Evolutionary conservation across 2,113 vertebrate genomes (phyloP).

Genomic region (Eretmochelys imbricata): DNA sequence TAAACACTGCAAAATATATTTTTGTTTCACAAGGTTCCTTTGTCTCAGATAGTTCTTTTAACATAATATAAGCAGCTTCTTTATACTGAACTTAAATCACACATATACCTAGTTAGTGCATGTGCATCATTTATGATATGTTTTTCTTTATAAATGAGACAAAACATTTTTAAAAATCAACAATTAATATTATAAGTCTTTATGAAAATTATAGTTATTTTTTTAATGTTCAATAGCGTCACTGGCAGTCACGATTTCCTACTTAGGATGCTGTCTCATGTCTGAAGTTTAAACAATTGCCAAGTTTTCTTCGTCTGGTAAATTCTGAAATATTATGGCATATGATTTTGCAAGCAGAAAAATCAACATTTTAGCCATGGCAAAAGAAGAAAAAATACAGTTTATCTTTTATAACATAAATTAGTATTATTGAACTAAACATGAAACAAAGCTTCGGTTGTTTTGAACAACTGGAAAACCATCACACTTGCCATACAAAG

Average conservation of each 20-base stretch:
- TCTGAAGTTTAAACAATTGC: not conserved
- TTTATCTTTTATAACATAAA: not conserved
- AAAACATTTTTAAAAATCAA: not conserved
- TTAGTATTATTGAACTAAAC: not conserved
- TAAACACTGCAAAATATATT: conserved; percentile 30
- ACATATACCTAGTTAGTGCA: conserved; percentile 8
- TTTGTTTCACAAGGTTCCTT: conserved; percentile 36
- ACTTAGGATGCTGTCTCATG: not conserved
- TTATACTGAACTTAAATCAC: not conserved
- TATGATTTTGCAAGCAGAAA: not conserved
- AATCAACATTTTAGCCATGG: not conserved
- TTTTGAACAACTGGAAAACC: not conserved
- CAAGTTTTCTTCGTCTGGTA: not conserved
- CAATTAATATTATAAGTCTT: not conserved
- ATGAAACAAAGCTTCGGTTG: not conserved
- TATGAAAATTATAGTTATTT: not conserved
- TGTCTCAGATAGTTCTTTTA: not conserved
- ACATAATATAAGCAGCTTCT: not conserved
- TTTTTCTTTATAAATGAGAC: not conserved
- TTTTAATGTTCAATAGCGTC: not conserved
- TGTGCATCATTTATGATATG: not conserved
- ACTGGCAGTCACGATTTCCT: not conserved
- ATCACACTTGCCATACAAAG: not conserved
- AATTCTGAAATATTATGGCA: not conserved
- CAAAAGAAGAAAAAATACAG: not conserved